Evolutionary conservation across 2,888 invertebrate species (phyloP), one percentile per base, ranked within the genome.

Genomic region (Tinea trinotella): DNA sequence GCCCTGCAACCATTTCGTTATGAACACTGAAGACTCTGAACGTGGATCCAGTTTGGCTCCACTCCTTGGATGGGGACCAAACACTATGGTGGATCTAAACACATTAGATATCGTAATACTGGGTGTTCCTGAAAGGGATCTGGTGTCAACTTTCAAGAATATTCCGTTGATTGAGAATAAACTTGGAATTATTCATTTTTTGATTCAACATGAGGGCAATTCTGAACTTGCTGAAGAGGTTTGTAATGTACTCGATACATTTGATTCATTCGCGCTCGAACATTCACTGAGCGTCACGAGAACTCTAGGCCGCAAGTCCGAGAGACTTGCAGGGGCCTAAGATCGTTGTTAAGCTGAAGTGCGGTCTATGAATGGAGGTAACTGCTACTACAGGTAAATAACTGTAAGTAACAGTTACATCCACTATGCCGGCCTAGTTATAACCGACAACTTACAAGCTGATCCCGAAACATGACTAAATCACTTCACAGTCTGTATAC

Each of bases 101-200:
- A 93, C 92, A 0, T 71, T 94, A 56, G 93, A 94, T 63, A 81
- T 94, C 10, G 88, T 92, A n/a, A 88, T 90, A 10, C 68, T 93
- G 58, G 79, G 79, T 1, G 87, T 94, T 4, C 81, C 91, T 0
- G 89, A 90, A n/a, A 88, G 88, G 22, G 90, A 93, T 59, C 71
- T 94, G 1, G 84, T 90, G 0, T 88, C 91, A 5, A 89, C 91
- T 0, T 93, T 93, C 63, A 91, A 91, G 58, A 90, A 88, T 57
- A 89, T 90, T 59, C 89, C 88, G 0, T 88, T 88, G 0, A 67
- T 91, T 0, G 92, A 93, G 64, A 92, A 93, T 64, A 92, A 92
- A 60, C 75, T 94, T 56, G 92, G 94, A 3, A 92, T 96, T 24
- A 83, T 96, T 19, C 96, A 96, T 74, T 93, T 94, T 66, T 89